These are phyloP conservation scores for Hydrozoanthus tunicans DNA, from an alignment of 64 coral and sea anemone species.

Conservation along the genomic window DNA sequence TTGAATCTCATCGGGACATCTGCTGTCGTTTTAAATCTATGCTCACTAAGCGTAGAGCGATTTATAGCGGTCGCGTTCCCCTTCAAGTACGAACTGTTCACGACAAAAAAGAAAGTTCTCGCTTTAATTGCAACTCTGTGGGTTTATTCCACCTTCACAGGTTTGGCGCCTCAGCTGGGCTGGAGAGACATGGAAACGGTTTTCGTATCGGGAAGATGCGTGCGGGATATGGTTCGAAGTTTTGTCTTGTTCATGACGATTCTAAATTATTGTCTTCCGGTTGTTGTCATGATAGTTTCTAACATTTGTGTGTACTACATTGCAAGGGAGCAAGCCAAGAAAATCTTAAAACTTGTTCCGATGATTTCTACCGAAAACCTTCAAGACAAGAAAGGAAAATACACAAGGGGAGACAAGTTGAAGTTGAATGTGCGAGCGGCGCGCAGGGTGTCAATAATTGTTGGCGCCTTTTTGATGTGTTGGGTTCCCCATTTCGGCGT, in stretches of 20 bases:
- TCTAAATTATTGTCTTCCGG: conserved; percentile 70
- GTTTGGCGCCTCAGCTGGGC: conserved; percentile 70
- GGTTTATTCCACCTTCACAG: conserved; percentile 56
- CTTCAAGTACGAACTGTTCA: conserved; percentile 68
- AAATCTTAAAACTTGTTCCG: conserved; percentile 41
- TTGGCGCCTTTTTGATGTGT: conserved; percentile 69
- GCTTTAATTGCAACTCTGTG: conserved; percentile 56
- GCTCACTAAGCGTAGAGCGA: conserved; percentile 65
- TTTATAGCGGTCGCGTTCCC: conserved; percentile 69
- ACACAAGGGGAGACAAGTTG: conserved; percentile 26
- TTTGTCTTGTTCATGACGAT: conserved; percentile 64
- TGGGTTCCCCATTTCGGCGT: conserved; percentile 78
- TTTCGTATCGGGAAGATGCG: conserved; percentile 7
- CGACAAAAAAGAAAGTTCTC: conserved; percentile 45
- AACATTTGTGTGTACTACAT: conserved; percentile 68
- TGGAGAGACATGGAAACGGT: conserved; percentile 50
- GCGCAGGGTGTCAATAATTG: conserved; percentile 74
- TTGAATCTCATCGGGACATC: conserved; percentile 56
- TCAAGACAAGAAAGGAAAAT: conserved; percentile 1
- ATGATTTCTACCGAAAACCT: not conserved
- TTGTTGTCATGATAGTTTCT: conserved; percentile 60
- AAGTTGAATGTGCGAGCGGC: conserved; percentile 80
- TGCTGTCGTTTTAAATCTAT: conserved; percentile 73
- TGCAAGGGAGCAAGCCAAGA: conserved; percentile 67
- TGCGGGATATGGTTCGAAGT: conserved; percentile 8